Base-by-base conservation (phyloP, 2,888 invertebrate genomes). In the Agrochola lota region DNA sequence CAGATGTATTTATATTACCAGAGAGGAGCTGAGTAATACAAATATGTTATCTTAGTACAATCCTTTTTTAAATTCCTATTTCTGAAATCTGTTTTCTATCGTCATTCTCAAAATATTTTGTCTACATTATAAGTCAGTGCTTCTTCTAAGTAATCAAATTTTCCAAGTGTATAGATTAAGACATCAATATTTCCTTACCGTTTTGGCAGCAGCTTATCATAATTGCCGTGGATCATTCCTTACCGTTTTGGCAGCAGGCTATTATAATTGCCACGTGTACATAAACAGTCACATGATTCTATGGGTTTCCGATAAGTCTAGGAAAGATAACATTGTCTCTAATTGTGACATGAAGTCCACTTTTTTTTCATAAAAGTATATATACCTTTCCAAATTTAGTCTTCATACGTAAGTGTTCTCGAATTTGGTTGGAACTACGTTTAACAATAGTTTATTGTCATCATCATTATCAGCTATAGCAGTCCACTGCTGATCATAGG, bases 271-370 rank as follows among this genome's bases (percentile, higher is more conserved):
- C 59, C 7, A 7, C 6, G 26, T 15, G 6, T 26, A 59, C 6
- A 5, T 35, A 35, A n/a, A n/a, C 7, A 26, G 4, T 2, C 4
- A n/a, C 15, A 20, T 35, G 6, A 23, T 26, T 30, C 4, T 35
- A 9, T 49, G 0, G 2, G 8, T 6, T 49, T n/a, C 40, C 49
- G 20, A n/a, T 80, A 40, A 30, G n/a, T 8, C 26, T 40, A 9
- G 3, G 8, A 49, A 5, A 71, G 71, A 57, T 80, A 43, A 15
- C 57, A 78, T 52, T 71, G 57, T 80, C 49, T 57, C 23, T 1
- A 46, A 35, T 30, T 59, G 40, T 17, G 15, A 57, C n/a, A 64
- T 30, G 49, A 49, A 57, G 12, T 59, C 4, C 15, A 12, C 35
- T 4, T 23, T 49, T 55, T 26, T n/a, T 17, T 26, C 2, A 64